phyloP scores from a whole-genome alignment of 2,113 vertebrate genomes.

The Vanacampus margaritifer region DNA sequence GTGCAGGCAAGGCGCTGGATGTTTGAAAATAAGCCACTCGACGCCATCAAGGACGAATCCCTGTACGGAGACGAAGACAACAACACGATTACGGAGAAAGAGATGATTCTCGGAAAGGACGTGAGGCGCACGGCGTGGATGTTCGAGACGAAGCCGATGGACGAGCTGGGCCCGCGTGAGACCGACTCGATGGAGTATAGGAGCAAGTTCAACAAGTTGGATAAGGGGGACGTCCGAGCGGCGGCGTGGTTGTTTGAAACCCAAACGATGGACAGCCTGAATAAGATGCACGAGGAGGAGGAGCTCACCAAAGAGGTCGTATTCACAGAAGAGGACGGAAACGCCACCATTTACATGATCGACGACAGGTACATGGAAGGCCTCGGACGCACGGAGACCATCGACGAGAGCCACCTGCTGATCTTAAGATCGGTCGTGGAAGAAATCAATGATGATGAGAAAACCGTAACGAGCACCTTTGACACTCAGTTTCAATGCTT shows the following conservation, averaged over 20 bases:
- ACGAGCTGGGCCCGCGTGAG: slow-evolving; percentile 53
- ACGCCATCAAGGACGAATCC: slow-evolving; percentile 75
- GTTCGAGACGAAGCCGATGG: slow-evolving; percentile 84
- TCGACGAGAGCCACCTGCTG: slow-evolving; percentile 78
- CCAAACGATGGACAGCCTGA: slow-evolving; percentile 75
- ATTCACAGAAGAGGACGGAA: slow-evolving; percentile 76
- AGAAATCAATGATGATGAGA: slow-evolving; percentile 79
- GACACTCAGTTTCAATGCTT: slow-evolving; percentile 81
- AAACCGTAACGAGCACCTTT: slow-evolving; percentile 80
- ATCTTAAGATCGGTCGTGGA: slow-evolving; percentile 81
- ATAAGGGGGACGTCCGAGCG: slow-evolving; percentile 73
- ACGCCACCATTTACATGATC: slow-evolving; percentile 80
- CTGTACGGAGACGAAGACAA: slow-evolving; percentile 62
- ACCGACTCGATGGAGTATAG: slow-evolving; percentile 50
- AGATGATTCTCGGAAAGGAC: slow-evolving; percentile 78
- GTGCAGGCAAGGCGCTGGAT: slow-evolving; percentile 81
- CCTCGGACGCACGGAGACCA: slow-evolving; percentile 77
- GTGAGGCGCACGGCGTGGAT: slow-evolving; percentile 81
- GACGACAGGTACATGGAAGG: slow-evolving; percentile 79
- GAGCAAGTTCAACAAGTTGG: slow-evolving; percentile 74
- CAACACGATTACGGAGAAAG: slow-evolving; percentile 70
- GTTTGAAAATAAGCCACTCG: slow-evolving; percentile 83
- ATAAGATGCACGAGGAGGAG: slow-evolving; percentile 74
- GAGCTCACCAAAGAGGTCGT: slow-evolving; percentile 67
- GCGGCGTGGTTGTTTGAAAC: slow-evolving; percentile 83